Conservation (phyloP, 2,797 vertebrate species). For the Melanotaenia maccullochi region DNA sequence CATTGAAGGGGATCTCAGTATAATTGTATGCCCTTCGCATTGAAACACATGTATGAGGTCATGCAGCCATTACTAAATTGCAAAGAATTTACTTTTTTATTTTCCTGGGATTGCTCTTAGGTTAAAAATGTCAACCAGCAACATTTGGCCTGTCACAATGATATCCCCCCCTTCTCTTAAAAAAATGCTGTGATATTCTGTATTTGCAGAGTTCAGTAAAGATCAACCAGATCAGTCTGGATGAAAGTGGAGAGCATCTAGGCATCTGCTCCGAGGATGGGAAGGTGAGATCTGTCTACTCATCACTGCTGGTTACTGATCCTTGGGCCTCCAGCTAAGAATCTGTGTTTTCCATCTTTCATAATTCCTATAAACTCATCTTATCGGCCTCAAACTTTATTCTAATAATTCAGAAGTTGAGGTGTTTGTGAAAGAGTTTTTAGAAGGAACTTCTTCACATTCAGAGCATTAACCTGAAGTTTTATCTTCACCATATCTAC, state of each 20-base stretch:
- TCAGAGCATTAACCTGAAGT: conserved; percentile 45
- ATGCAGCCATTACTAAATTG: conserved; percentile 24
- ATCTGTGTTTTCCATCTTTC: conserved; percentile 59
- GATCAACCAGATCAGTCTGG: conserved; percentile 99
- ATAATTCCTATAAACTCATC: conserved; percentile 60
- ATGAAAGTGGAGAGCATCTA: conserved; percentile 97
- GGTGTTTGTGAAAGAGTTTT: conserved; percentile 34
- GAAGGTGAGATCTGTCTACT: conserved; percentile 87
- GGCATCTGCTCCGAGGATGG: conserved; percentile 98
- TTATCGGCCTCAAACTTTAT: conserved; percentile 66
- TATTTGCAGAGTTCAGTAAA: conserved; percentile 93
- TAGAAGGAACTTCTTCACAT: conserved; percentile 33
- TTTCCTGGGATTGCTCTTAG: conserved; percentile 50
- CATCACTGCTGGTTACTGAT: conserved; percentile 61
- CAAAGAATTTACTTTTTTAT: background rate
- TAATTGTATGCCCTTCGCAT: conserved; percentile 33
- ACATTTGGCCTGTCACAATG: conserved; percentile 44
- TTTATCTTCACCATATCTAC: conserved; percentile 61
- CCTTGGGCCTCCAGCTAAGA: conserved; percentile 39
- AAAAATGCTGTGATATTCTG: conserved; percentile 66
- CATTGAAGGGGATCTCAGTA: conserved; percentile 11
- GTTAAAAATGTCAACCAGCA: conserved; percentile 57
- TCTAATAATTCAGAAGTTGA: conserved; percentile 59
- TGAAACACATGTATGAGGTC: conserved; percentile 26
- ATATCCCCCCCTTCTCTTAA: conserved; percentile 40